Evolutionary conservation across 2,113 vertebrate species (phyloP).

Genomic region (Kryptolebias marmoratus): DNA sequence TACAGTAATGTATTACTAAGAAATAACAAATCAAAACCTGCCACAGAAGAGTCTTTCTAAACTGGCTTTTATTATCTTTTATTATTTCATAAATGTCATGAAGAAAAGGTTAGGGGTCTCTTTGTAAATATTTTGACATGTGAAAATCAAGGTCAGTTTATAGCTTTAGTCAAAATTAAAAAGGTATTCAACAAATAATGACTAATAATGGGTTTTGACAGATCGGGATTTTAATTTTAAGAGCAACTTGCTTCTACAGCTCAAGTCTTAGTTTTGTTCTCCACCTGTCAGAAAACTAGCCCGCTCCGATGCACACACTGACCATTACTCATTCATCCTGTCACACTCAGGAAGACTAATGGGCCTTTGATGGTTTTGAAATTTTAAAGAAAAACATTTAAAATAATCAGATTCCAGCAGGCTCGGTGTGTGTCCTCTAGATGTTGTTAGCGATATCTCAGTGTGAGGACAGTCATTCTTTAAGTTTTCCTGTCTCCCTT

Average conservation of each 20-base stretch:
- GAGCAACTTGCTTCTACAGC: constrained; percentile 32
- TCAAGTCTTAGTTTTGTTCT: constrained; percentile 28
- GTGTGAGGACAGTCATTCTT: constrained; percentile 74
- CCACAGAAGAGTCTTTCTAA: neutral
- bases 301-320: constrained; percentile 43
- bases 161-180: too few relatives aligned
- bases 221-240: neutral
- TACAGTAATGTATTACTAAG: too few relatives aligned
- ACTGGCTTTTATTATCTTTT: too few relatives aligned
- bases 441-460: constrained; percentile 73
- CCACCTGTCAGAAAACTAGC: constrained; percentile 44
- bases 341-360: constrained; percentile 75
- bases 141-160: too few relatives aligned
- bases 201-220: neutral
- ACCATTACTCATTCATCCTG: constrained; percentile 75
- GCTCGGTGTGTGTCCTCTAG: constrained; percentile 80
- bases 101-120: neutral
- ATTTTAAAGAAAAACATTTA: constrained; percentile 76
- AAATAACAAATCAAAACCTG: too few relatives aligned
- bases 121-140: neutral
- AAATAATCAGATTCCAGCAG: constrained; percentile 74
- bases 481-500: constrained; percentile 73
- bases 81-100: too few relatives aligned
- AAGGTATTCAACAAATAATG: neutral
- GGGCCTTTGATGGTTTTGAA: constrained; percentile 75